Base-by-base conservation (phyloP, 2,888 invertebrate species). In the Homarus gammarus region DNA sequence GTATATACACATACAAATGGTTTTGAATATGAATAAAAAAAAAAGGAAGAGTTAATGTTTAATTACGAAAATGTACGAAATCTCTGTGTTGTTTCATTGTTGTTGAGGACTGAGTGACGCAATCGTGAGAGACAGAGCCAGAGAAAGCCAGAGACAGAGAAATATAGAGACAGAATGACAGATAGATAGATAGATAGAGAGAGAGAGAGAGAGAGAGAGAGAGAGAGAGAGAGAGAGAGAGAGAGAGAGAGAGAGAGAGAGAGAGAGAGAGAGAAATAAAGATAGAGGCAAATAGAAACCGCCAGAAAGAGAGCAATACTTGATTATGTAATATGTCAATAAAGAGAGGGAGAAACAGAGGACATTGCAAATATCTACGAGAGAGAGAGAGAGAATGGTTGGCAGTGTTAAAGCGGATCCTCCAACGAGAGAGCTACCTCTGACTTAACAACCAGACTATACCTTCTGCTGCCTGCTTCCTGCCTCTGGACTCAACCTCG, bases 131-230 rank as follows among this genome's bases (percentile, higher is more conserved):
- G 73, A 36, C 2, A 0, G 38, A 73, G n/a, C n/a, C 6, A 40
- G 40, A 27, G 18, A 38, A 40, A 33, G 40, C 15, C n/a, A 75
- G 75, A 36, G 38, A 36, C 8, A 75, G 18, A 75, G 18, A 75
- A 3, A 40, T 3, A 38, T 6, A 75, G 75, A 38, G 40, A 38
- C 15, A 40, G 75, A 75, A 22, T 12, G 75, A 75, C 36, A 75
- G 75, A 75, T 3, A 75, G 40, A 75, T 8, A n/a, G 75, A 64
- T 64, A 64, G 64, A 64, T 64, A 64, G 10, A 64, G 64, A 44
- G 6, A 44, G 44, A 18, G n/a, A 51, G 33, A 72, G 31, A 36
- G 33, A 72, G 31, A 72, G 22, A 72, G 12, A 38, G 33, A 72
- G 36, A 72, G 33, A 38, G 38, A 72, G 5, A 33, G 31, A 72